A percentile compares a stretch with the other conserved stretches of the same genome.
Evolutionary conservation across 2,797 vertebrate species (phyloP).

Genomic region (Remorina albescens): DNA sequence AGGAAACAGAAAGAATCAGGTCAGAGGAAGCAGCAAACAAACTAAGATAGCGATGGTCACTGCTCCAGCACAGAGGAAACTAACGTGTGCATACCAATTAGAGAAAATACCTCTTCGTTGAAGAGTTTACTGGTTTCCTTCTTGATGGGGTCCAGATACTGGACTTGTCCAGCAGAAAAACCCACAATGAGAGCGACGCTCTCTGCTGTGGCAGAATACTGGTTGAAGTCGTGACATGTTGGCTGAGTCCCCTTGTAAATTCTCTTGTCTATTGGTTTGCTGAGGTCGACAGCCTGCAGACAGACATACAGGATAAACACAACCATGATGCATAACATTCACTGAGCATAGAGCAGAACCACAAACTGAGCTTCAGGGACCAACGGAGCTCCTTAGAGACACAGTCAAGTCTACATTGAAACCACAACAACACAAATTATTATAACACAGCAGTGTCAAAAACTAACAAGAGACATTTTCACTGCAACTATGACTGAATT

Average conservation of each 20-base stretch:
- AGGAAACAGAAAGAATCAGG: conserved; percentile 7
- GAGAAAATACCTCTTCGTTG: conserved; percentile 91
- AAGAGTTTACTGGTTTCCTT: conserved; percentile 95
- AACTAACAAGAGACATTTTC: too few species aligned
- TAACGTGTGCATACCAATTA: not conserved
- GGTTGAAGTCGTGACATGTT: conserved; percentile 94
- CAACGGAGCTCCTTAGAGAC: not conserved
- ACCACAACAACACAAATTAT: not conserved
- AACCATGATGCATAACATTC: conserved; percentile 1
- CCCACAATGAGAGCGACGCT: conserved; percentile 92
- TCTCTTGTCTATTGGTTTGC: conserved; percentile 93
- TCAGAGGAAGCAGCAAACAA: conserved; percentile 13
- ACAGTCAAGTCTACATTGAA: too few species aligned
- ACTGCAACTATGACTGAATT: too few species aligned
- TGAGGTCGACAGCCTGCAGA: conserved; percentile 90
- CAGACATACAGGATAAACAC: conserved; percentile 28
- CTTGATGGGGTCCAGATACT: conserved; percentile 93
- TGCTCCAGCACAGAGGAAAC: not conserved
- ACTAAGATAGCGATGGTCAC: too few species aligned
- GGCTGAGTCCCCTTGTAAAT: conserved; percentile 95
- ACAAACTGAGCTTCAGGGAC: not conserved
- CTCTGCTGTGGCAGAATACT: conserved; percentile 90
- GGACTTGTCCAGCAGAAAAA: conserved; percentile 92
- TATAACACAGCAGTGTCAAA: too few species aligned
- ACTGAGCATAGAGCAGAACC: too few species aligned